Evolutionary conservation across 2,113 vertebrate species (phyloP), one percentile per base, ranked within the genome.

Genomic region (Lycocorax pyrrhopterus): DNA sequence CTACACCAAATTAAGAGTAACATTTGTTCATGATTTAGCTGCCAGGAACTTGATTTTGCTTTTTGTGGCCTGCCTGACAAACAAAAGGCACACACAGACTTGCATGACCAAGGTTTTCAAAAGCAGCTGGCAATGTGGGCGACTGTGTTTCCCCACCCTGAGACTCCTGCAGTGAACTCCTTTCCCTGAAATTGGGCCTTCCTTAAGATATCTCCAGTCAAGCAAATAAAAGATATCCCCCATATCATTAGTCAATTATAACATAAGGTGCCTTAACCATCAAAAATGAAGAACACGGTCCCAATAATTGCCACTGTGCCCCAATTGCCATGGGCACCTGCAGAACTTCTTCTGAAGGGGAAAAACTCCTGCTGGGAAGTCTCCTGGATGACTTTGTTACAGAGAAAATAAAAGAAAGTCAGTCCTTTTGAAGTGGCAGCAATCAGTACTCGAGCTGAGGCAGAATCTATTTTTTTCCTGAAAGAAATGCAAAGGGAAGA

Each of bases 1-100:
- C 81, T 82, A 37, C 12, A 60, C 18, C 46, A 91, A 93, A 92
- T 84, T 84, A 91, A 44, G 41, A 72, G 64, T 44, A 92, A 89
- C 52, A 62, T 63, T 92, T 93, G 69, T 72, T 94, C 87, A 41
- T 39, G 35, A 91, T 87, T 85, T 96, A 82, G 20, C 71, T 85
- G 66, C 89, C 87, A 87, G 63, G 27, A 91, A 74, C 59, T 59
- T 53, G 16, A 58, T 35, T 85, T 89, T 82, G 63, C 33, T 92
- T 91, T 80, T 53, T 62, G 41, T 73, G 79, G 23, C 47, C 51
- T 74, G 39, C 46, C 46, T 88, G 76, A 44, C 26, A 64, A 90
- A 75, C 5, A 84, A 87, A 90, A 76, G n/a, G 17, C 16, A 6
- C 66, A n/a, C 14, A 39, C 9, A 77, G 12, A 43, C 72, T 73